Conservation (phyloP, 2,113 vertebrate species). For the Rhineura floridana region DNA sequence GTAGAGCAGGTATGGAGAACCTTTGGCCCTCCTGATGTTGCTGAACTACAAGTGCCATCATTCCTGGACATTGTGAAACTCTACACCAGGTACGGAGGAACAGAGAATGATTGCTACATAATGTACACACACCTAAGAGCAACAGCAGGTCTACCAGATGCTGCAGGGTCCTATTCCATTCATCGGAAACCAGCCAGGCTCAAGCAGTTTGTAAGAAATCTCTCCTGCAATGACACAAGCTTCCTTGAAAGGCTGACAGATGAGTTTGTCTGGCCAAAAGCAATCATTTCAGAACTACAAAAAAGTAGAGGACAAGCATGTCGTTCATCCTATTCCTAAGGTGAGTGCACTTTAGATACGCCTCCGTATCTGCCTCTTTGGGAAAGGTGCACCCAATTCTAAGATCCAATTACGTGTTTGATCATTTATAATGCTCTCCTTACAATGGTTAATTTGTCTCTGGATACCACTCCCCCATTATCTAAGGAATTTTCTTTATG, state of each 20-base stretch:
- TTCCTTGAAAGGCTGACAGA: constrained; percentile 61
- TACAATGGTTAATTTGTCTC: constrained; percentile 59
- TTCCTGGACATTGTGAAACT: too few species aligned
- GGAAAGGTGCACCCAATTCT: constrained; percentile 59
- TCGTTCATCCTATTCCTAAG: neutral
- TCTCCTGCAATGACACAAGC: constrained; percentile 22
- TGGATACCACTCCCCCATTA: constrained; percentile 50
- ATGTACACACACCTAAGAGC: constrained; percentile 10
- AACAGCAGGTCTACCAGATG: constrained; percentile 57
- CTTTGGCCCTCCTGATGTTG: too few species aligned
- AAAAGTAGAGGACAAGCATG: neutral
- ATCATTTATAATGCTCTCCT: constrained; percentile 59
- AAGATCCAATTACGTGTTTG: constrained; percentile 56
- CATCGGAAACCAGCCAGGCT: constrained; percentile 42
- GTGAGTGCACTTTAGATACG: neutral
- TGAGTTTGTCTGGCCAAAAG: constrained; percentile 47
- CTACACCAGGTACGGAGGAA: too few species aligned
- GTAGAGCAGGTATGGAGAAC: too few species aligned
- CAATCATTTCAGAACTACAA: constrained; percentile 51
- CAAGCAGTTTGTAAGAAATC: constrained; percentile 51
- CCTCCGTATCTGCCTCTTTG: constrained; percentile 29
- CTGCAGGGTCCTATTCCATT: constrained; percentile 45
- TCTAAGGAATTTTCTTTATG: constrained; percentile 58
- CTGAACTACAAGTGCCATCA: too few species aligned
- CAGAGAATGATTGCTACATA: constrained; percentile 21